phyloP scores from a whole-genome alignment of 2,113 vertebrate genomes.

The Callionymus lyra region DNA sequence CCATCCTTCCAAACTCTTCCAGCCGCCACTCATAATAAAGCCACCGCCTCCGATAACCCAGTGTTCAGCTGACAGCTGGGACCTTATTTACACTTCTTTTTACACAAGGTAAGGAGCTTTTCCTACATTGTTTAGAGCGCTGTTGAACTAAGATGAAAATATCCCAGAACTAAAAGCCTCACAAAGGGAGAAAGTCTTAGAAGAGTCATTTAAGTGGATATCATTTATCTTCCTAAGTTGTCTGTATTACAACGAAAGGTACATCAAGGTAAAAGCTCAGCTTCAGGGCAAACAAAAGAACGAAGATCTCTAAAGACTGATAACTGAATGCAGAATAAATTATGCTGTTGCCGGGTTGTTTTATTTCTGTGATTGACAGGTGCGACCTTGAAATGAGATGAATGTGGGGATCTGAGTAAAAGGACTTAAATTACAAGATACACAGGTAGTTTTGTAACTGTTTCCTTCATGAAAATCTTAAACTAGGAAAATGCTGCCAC shows the following conservation, averaged over 20 bases:
- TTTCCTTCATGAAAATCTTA: too few relatives aligned
- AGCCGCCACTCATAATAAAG: conserved; percentile 14
- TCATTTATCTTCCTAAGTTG: not conserved
- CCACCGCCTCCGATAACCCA: conserved; percentile 3
- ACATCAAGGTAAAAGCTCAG: conserved; percentile 11
- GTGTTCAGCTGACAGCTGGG: not conserved
- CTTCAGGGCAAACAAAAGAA: conserved; percentile 1
- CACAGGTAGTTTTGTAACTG: too few relatives aligned
- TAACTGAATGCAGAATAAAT: conserved; percentile 12
- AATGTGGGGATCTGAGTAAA: conserved; percentile 1
- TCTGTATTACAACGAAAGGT: not conserved
- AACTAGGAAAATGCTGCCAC: too few relatives aligned
- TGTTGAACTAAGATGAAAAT: too few relatives aligned
- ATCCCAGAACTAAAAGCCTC: too few relatives aligned
- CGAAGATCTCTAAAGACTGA: conserved; percentile 19
- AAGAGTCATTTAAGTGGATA: not conserved
- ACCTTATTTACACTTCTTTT: not conserved
- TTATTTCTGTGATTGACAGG: conserved; percentile 7
- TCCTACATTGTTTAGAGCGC: not conserved
- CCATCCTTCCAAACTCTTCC: conserved; percentile 2
- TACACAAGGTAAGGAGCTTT: conserved; percentile 26
- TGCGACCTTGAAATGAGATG: conserved; percentile 12
- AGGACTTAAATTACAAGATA: not conserved
- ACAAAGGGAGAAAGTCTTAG: too few relatives aligned
- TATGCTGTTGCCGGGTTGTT: conserved; percentile 6